Conservation (phyloP, 1,140 invertebrate genomes). For the Platorchestia sp. region DNA sequence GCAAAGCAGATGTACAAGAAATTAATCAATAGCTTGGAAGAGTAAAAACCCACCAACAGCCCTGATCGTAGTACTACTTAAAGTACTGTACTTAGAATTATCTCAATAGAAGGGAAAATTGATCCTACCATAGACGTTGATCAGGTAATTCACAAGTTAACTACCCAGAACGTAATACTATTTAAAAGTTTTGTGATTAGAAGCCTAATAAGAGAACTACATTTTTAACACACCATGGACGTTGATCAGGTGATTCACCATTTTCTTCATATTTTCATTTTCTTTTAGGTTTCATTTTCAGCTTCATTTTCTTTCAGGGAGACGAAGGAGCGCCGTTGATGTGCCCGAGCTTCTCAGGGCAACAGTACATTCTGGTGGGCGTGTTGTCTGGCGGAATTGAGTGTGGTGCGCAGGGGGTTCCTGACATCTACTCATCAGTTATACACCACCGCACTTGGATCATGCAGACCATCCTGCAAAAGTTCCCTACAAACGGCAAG, state of each 20-base stretch:
- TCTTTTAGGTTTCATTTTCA: too few relatives aligned
- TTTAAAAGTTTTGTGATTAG: too few relatives aligned
- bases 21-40: too few relatives aligned
- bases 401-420: neutral
- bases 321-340: constrained; percentile 15
- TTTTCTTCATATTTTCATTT: neutral
- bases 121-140: neutral
- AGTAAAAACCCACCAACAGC: too few relatives aligned
- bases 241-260: neutral
- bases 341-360: constrained; percentile 27
- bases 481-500: neutral
- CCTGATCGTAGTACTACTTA: too few relatives aligned
- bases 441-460: neutral
- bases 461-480: neutral
- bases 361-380: constrained; percentile 5
- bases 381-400: constrained; percentile 23
- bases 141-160: neutral
- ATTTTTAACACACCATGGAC: neutral
- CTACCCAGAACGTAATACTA: too few relatives aligned
- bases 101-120: neutral
- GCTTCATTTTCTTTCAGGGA: neutral
- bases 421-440: constrained; percentile 30
- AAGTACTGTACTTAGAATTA: too few relatives aligned
- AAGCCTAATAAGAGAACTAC: neutral
- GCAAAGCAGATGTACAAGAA: too few relatives aligned